Conservation (phyloP, 2,113 vertebrate species). For the Gallinago media region DNA sequence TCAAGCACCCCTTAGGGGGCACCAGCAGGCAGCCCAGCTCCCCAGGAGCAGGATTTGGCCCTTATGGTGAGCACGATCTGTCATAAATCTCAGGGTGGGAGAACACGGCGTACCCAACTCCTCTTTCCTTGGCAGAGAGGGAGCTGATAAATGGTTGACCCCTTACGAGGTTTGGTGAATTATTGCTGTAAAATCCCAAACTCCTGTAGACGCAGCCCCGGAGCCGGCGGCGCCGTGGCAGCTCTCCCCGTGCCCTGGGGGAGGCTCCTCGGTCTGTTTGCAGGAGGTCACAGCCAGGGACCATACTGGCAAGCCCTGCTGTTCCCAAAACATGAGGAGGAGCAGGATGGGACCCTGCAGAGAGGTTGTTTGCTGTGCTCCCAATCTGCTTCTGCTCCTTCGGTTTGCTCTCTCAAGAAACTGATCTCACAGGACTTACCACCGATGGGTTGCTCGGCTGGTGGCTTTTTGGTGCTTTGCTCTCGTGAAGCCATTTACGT, state of each 20-base stretch:
- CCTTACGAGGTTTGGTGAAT: slow-evolving; percentile 28
- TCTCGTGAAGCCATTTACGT: background rate
- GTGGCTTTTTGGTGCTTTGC: slow-evolving; percentile 3
- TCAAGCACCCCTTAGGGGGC: background rate
- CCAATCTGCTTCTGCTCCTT: background rate
- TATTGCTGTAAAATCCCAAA: slow-evolving; percentile 15
- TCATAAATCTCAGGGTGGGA: slow-evolving; percentile 3
- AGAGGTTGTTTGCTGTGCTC: background rate
- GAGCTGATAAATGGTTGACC: slow-evolving; percentile 53
- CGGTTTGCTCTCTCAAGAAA: background rate
- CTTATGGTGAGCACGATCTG: background rate
- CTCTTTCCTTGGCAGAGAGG: slow-evolving; percentile 19
- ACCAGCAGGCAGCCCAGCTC: background rate
- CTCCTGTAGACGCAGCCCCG: background rate
- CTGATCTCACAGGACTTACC: background rate
- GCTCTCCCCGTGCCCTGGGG: background rate
- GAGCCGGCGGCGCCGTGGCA: fast-evolving
- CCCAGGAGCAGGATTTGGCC: background rate
- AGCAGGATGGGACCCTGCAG: background rate
- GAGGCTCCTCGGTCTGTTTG: background rate
- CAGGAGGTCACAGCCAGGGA: background rate
- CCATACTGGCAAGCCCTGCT: background rate
- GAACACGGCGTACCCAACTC: slow-evolving; percentile 17
- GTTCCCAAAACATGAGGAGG: background rate
- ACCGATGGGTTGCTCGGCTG: background rate